Evolutionary conservation across 2,113 vertebrate genomes (phyloP), one percentile per base, ranked within the genome.

Genomic region (Stigmatopora argus): DNA sequence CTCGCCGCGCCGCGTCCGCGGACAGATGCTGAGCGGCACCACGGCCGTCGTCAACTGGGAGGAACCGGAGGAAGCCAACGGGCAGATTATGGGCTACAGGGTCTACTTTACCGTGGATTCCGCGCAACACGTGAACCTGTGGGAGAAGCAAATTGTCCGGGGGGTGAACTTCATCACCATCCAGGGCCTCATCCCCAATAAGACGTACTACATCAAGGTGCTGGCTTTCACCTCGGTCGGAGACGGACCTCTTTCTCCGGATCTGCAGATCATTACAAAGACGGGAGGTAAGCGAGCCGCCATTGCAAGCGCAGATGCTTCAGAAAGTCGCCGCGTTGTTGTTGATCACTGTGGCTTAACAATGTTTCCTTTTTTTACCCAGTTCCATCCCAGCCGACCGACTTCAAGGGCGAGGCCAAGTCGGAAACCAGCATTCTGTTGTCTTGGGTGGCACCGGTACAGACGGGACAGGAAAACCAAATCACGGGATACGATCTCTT

Each of bases 31-130:
- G 77, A 99, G 97, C 57, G 92, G 95, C 62, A 97, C 95, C 45
- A 99, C 97, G 12, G 97, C 97, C 62, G 88, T 99, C 67, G 96
- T 99, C 48, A 95, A 98, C 73, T 99, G 97, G 97, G 96, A 99
- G 61, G 97, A 99, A 67, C 97, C 97, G 0, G 96, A 98, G 63
- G 97, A 99, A 71, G 93, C 97, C 0, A 99, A 99, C 26, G 97
- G 97, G 10, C 95, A 99, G 86, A 99, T 99, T 78, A 95, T 95
- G 82, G 97, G 96, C 31, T 99, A 99, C 82, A 88, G 96, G 80
- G 95, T 99, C 18, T 99, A 99, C 87, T 99, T 95, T 62, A 99
- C 95, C 23, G 94, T 94, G 92, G 95, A 98, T 34, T 92, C 95
- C 14, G 85, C 80, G 26, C 94, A 93, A 17, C 94, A 96, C 0